Evolutionary conservation across 64 coral and sea anemone genomes (phyloP).

Genomic region (Montipora cactus): DNA sequence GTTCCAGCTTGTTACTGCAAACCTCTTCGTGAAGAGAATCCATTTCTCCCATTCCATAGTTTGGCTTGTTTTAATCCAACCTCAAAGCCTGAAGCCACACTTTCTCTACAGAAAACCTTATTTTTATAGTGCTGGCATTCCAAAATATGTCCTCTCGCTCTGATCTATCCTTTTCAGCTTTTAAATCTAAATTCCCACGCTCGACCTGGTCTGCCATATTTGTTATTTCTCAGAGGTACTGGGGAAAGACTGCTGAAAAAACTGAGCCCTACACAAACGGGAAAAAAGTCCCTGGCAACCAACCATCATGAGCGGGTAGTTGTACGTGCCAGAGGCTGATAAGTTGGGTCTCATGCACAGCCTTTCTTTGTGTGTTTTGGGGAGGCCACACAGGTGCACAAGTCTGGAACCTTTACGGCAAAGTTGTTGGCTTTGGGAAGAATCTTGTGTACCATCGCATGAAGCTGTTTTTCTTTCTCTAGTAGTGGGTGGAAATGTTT

Average conservation of each 20-base stretch:
- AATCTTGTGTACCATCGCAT: constrained; percentile 1
- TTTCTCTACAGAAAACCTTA: constrained; percentile 32
- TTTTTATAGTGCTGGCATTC: constrained; percentile 15
- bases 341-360: background rate
- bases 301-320: background rate
- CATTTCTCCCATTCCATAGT: constrained; percentile 61
- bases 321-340: constrained; percentile 20
- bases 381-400: constrained; percentile 2
- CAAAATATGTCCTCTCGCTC: constrained; percentile 59
- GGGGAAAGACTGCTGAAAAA: background rate
- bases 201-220: constrained; percentile 35
- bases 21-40: constrained; percentile 46
- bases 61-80: constrained; percentile 20
- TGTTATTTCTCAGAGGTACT: background rate
- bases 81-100: constrained; percentile 16
- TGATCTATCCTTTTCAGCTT: background rate
- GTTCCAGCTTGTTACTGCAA: constrained; percentile 44
- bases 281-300: no score
- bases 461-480: background rate
- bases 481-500: constrained; percentile 18
- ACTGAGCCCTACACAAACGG: no score
- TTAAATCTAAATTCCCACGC: constrained; percentile 27
- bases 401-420: background rate
- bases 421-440: constrained; percentile 11
- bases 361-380: no score